A percentile compares a stretch with the other conserved stretches of the same genome.
These are phyloP conservation scores for human (Homo sapiens) DNA, from an alignment of 2,113 vertebrate species.

Conservation along the genomic window GRCh38 chr6:104433501-104434000, in stretches of 20 bases:
- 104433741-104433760: neutral
- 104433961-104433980: conserved; percentile 68
- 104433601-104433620: neutral
- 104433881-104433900: conserved; percentile 51
- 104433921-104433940: conserved; percentile 65
- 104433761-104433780: neutral
- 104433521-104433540: neutral
- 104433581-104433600: neutral
- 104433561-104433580: conserved; percentile 1
- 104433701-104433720: conserved; percentile 20
- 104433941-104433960: conserved; percentile 65
- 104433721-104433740: neutral
- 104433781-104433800: neutral
- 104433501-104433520: neutral
- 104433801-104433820: conserved; percentile 1
- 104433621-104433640: neutral
- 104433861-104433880: neutral
- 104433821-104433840: conserved; percentile 17
- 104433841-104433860: conserved; percentile 33
- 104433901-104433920: conserved; percentile 70
- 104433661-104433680: conserved; percentile 14
- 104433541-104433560: neutral
- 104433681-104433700: neutral
- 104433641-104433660: neutral
- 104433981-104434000: conserved; percentile 63